Conservation (phyloP, 2,113 vertebrate genomes). For the Macroglossus sobrinus region DNA sequence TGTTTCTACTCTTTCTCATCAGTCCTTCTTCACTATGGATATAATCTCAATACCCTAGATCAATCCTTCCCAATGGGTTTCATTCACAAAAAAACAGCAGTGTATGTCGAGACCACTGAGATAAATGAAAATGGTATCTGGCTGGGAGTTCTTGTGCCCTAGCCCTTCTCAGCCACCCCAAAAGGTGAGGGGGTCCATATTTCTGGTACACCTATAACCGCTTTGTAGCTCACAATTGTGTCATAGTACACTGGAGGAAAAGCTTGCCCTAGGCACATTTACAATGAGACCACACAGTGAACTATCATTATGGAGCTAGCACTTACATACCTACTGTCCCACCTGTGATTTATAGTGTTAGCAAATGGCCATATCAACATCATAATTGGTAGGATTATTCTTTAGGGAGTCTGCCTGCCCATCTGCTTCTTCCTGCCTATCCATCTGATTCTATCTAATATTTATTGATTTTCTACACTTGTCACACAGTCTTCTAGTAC, state of each 20-base stretch:
- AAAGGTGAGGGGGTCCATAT: background rate
- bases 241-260: background rate
- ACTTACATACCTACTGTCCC: background rate
- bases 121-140: background rate
- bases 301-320: background rate
- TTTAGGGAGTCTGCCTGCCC: background rate
- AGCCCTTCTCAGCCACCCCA: background rate
- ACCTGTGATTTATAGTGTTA: background rate
- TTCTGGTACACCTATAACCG: background rate
- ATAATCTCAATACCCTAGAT: background rate
- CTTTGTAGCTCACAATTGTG: background rate
- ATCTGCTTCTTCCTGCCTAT: background rate
- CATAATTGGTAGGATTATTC: background rate
- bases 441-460: background rate
- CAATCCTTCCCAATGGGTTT: background rate
- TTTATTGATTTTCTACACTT: background rate
- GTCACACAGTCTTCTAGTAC: background rate
- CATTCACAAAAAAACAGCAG: background rate
- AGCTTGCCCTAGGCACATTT: background rate
- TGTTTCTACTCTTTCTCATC: background rate
- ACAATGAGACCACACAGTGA: background rate
- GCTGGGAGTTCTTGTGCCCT: background rate
- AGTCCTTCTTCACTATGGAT: background rate
- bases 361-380: background rate
- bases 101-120: background rate